Base-by-base conservation (phyloP, 2,113 vertebrate genomes). In the Ptilorrhoa leucosticta region DNA sequence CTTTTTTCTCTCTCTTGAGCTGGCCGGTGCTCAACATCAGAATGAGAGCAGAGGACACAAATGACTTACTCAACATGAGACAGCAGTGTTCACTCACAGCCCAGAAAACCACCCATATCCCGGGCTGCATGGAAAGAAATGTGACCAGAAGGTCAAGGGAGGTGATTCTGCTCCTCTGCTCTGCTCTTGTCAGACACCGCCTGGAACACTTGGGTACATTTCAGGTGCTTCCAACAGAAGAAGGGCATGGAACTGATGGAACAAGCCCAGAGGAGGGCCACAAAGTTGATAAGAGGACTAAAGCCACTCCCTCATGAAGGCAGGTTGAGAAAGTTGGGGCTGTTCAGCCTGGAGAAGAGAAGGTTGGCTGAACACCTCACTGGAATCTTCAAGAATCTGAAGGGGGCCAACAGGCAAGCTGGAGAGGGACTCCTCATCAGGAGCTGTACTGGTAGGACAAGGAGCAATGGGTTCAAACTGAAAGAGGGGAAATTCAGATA, bases 111-210 rank as follows among this genome's bases (percentile, higher is more conserved):
- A 40, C 26, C 13, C 1, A 3, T 45, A 12, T 60, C 33, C n/a
- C 6, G 1, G n/a, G 53, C 19, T 60, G 39, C n/a, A 18, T 47
- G 24, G 11, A 53, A 60, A 47, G 39, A n/a, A 68, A 40, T 0
- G 0, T 31, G n/a, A 26, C 14, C 24, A 13, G 61, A 22, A 68
- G 26, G n/a, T 13, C 0, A 1, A 53, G 37, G 31, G 21, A 47
- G 14, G 30, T 18, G 47, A 27, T 47, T 47, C 78, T 76, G 20
- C 24, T 40, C 30, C 40, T 61, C 24, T 6, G 3, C 39, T 45
- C 54, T 47, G 20, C 45, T 60, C 54, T 39, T 83, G 45, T 40
- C 45, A 68, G 78, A 15, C 24, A 15, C 13, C n/a, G 11, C 16
- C 54, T 40, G 70, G 30, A 69, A 35, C 40, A 31, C 39, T 11